Evolutionary conservation across 2,113 vertebrate genomes (phyloP).

Genomic region (Rhinoderma darwinii): DNA sequence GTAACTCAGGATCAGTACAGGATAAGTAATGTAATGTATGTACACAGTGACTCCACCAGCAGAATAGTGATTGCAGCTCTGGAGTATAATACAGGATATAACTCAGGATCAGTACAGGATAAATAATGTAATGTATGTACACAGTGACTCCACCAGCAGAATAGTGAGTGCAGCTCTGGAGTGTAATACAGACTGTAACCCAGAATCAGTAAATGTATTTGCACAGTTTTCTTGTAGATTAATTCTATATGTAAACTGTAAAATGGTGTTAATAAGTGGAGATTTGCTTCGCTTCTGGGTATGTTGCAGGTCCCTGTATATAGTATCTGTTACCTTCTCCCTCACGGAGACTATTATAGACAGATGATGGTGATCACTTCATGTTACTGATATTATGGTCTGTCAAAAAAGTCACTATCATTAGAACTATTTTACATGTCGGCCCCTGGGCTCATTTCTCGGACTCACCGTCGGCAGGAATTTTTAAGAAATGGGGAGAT

Average conservation of each 20-base stretch:
- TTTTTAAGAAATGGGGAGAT: conserved; percentile 2
- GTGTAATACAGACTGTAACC: not conserved
- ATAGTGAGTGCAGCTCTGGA: no score
- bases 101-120: not conserved
- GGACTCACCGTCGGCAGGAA: not conserved
- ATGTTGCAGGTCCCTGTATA: not conserved
- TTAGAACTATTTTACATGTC: not conserved
- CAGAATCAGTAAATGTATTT: not conserved
- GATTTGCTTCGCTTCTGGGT: not conserved
- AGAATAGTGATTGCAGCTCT: not conserved
- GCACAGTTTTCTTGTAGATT: no score
- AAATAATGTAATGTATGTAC: not conserved
- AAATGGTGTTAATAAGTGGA: not conserved
- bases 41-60: no score
- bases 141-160: not conserved
- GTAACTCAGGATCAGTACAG: no score
- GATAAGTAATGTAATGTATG: no score
- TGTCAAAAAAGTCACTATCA: no score
- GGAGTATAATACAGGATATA: not conserved
- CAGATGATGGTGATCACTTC: no score
- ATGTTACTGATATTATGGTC: no score
- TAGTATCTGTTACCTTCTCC: no score
- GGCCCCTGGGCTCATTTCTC: no score
- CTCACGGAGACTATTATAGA: no score
- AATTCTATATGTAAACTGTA: not conserved